Base-by-base conservation (phyloP, 2,888 invertebrate genomes). In the Callyntrura sp. region DNA sequence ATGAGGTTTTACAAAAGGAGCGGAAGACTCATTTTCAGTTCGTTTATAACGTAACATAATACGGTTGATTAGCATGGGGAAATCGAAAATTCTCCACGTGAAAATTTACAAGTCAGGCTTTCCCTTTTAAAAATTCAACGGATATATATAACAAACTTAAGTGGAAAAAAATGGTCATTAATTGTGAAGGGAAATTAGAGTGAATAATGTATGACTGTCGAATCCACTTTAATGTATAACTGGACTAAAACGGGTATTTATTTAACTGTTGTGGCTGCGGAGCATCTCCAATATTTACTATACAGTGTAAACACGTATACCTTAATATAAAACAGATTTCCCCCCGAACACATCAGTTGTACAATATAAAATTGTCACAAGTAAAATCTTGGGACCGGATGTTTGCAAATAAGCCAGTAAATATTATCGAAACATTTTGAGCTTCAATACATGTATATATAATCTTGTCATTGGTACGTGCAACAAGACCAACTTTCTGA, bases 281-380 rank as follows among this genome's bases (percentile, higher is more conserved):
- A 28, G 5, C 43, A 20, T 43, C n/a, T 70, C 12, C 35, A 8
- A 14, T 28, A 28, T 14, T 28, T 14, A 28, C 6, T 3, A 1
- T 12, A 11, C 35, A 68, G 14, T 35, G n/a, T 25, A 2, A 35
- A 28, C n/a, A 25, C 65, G 12, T n/a, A 25, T 14, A 68, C 35
- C 14, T 35, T 28, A 68, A 68, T 68, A 68, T 68, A 68, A 68
- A 68, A 68, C 11, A 68, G 65, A 35, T 35, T 35, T 35, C 3
- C 35, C 2, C 6, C 35, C 35, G 3, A 68, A 28, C 5, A 25
- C 6, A 51, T 14, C 1, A 8, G 9, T 20, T 62, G 5, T 55
- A n/a, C 11, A 51, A 55, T 55, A 12, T n/a, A 5, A 55, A 12
- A 23, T 23, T 14, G 17, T 60, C 20, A 20, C 20, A 4, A 55